Percentiles rank a stretch among this genome's conserved stretches.
Conservation (phyloP, 1,140 invertebrate species). For the Diorhabda carinulata region DNA sequence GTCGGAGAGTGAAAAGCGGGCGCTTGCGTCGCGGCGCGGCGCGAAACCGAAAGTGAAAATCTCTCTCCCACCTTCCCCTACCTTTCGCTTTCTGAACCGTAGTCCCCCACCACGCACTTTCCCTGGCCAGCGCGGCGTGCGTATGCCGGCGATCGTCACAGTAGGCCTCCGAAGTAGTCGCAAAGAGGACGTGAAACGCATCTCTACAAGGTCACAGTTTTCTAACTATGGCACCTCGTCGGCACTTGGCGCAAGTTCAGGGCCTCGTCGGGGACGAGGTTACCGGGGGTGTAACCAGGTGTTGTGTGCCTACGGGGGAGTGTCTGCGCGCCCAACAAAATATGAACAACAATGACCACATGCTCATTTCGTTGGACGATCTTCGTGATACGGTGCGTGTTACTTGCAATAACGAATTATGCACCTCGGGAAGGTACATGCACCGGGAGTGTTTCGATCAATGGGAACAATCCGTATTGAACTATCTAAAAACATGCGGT, state of each 20-base stretch:
- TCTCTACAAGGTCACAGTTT: slow-evolving; percentile 13
- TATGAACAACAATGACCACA: slow-evolving; percentile 49
- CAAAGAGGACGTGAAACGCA: slow-evolving; percentile 37
- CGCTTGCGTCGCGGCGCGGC: slow-evolving; percentile 38
- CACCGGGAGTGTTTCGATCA: slow-evolving; percentile 91
- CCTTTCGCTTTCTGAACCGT: slow-evolving; percentile 44
- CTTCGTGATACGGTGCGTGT: slow-evolving; percentile 79
- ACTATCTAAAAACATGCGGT: slow-evolving; percentile 84
- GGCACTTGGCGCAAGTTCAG: slow-evolving; percentile 44
- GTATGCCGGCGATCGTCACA: slow-evolving; percentile 26
- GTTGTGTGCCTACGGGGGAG: slow-evolving; percentile 77
- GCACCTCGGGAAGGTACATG: slow-evolving; percentile 84
- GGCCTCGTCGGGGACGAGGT: slow-evolving; percentile 40
- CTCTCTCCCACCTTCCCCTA: slow-evolving; percentile 39
- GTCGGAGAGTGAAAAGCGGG: slow-evolving; percentile 38
- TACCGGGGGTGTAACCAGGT: slow-evolving; percentile 56
- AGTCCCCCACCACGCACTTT: slow-evolving; percentile 38
- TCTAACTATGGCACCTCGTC: slow-evolving; percentile 41
- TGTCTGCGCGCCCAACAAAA: slow-evolving; percentile 62
- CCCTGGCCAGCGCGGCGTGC: slow-evolving; percentile 31
- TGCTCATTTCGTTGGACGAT: slow-evolving; percentile 66
- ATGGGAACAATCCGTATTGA: slow-evolving; percentile 85
- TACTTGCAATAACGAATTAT: slow-evolving; percentile 93
- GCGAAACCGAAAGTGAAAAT: slow-evolving; percentile 48
- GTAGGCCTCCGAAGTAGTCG: slow-evolving; percentile 44